A percentile compares a stretch with the other conserved stretches of the same genome.
Evolutionary conservation across 1,140 invertebrate species (phyloP).

Genomic region (Aricia agestis): DNA sequence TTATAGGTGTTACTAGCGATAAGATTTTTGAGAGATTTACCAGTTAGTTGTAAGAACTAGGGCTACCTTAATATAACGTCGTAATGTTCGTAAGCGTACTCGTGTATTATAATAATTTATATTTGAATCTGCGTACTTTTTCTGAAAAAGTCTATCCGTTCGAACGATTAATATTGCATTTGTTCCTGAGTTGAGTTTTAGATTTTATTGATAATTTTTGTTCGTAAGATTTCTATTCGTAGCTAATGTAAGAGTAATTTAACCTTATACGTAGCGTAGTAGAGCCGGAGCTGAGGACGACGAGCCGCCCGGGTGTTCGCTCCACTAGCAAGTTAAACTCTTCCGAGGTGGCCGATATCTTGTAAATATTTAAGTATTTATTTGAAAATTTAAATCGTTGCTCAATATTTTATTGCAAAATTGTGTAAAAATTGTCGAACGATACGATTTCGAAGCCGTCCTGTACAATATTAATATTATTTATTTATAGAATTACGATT

Average conservation of each 20-base stretch:
- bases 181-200: conserved; percentile 75
- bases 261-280: conserved; percentile 45
- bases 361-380: conserved; percentile 56
- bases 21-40: conserved; percentile 70
- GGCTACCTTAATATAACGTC: conserved; percentile 65
- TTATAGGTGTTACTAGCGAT: conserved; percentile 66
- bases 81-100: conserved; percentile 74
- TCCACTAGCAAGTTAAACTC: conserved; percentile 7
- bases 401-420: conserved; percentile 43
- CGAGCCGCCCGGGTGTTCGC: conserved; percentile 37
- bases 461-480: conserved; percentile 70
- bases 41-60: conserved; percentile 69
- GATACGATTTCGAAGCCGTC: conserved; percentile 53
- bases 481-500: conserved; percentile 68
- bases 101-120: conserved; percentile 67
- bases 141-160: conserved; percentile 52
- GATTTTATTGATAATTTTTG: conserved; percentile 69
- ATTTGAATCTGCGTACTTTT: conserved; percentile 63
- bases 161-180: conserved; percentile 73
- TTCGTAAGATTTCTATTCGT: conserved; percentile 62
- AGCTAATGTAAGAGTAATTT: conserved; percentile 63
- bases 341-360: conserved; percentile 28
- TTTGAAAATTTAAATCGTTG: conserved; percentile 41
- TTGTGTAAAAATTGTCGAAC: conserved; percentile 42
- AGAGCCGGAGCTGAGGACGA: conserved; percentile 49